Conservation (phyloP, 2,888 invertebrate species). For the Spicauda simplicius region DNA sequence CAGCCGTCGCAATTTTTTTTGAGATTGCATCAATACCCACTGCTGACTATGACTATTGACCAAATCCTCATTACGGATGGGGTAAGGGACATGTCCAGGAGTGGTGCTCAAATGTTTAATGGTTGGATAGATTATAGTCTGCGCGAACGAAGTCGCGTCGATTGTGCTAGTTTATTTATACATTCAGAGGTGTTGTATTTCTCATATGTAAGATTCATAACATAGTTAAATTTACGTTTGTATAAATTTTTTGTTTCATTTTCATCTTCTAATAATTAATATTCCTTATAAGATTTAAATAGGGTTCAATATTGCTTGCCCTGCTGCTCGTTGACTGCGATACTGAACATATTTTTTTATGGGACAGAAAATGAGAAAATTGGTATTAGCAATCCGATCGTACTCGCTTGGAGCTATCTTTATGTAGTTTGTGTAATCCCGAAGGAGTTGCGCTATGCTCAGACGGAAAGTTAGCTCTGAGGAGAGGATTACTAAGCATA, state of each 20-base stretch:
- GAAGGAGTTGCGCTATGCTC: background rate
- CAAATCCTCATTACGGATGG: too few relatives aligned
- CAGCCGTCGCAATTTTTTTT: too few relatives aligned
- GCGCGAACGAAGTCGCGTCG: too few relatives aligned
- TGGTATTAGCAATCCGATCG: conserved; percentile 3
- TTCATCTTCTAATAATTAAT: background rate
- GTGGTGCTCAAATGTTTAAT: too few relatives aligned
- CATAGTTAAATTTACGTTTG: background rate
- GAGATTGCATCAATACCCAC: too few relatives aligned
- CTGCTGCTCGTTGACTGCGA: background rate
- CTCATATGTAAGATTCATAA: background rate
- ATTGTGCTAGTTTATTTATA: too few relatives aligned
- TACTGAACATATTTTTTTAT: background rate
- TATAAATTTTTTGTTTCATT: background rate
- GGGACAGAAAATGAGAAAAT: conserved; percentile 3
- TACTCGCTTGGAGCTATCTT: background rate
- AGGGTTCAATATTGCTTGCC: background rate
- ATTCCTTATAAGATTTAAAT: background rate
- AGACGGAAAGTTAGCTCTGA: background rate
- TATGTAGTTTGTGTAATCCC: background rate
- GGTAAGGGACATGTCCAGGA: too few relatives aligned
- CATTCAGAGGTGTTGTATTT: too few relatives aligned
- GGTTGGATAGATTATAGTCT: too few relatives aligned
- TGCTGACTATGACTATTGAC: too few relatives aligned
- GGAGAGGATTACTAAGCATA: background rate